Base-by-base conservation (phyloP, 2,113 vertebrate species). In the Damaliscus lunatus region DNA sequence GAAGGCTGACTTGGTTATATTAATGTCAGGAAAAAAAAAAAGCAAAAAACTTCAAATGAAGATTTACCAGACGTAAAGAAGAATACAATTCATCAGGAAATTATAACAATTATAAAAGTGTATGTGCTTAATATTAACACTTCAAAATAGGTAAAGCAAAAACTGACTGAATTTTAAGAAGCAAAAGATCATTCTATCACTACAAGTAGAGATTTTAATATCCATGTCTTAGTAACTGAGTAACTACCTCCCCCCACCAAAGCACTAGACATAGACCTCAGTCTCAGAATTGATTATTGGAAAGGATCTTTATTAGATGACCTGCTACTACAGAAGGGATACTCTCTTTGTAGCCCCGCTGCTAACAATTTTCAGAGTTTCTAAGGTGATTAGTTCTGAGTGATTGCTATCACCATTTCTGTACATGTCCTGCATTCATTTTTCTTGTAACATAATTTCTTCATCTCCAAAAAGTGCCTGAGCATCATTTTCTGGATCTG, bases 71-170 rank as follows among this genome's bases (percentile, higher is more conserved):
- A 84, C n/a, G n/a, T 46, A 85, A 62, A 93, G 40, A 90, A 55
- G 6, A 25, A 85, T 16, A 50, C 48, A 50, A n/a, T 52, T 82
- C 48, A 78, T 88, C 60, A 78, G 14, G 53, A 95, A 97, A 59
- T 92, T 40, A 74, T 50, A 59, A 36, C 46, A 82, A 64, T 86
- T 55, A 86, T 64, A 36, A 62, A 62, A 62, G 50, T 16, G 0
- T 55, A 80, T 57, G 17, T 82, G 15, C 3, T 78, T 91, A 33
- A 91, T 52, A 77, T 46, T 15, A 87, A 36, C 77, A 33, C 13
- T 81, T 88, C 50, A 88, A 88, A 96, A 94, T n/a, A 43, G 3
- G 31, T 23, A 40, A 81, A 82, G n/a, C 29, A 74, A 95, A 96
- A 78, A 55, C 29, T n/a, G 52, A 95, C 53, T 57, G 40, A 85